phyloP scores from a whole-genome alignment of 1,140 invertebrate species.

The Procambarus clarkii region DNA sequence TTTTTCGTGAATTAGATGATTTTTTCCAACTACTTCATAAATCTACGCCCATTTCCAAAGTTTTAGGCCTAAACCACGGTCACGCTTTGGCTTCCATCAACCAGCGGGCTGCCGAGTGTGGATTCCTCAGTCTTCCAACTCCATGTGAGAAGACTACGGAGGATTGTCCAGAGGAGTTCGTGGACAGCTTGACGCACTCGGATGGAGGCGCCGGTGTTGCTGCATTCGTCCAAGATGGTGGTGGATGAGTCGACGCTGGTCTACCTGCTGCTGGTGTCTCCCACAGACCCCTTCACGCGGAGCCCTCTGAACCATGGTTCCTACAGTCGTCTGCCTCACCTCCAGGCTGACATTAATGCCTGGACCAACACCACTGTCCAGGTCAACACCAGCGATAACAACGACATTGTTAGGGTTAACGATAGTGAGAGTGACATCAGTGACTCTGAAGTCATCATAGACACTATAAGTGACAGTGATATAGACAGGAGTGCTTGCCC shows the following conservation, averaged over 20 bases:
- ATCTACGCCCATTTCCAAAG: not conserved
- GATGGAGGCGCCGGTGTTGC: constrained; percentile 22
- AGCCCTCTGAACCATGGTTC: not conserved
- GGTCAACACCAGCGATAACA: too few species aligned
- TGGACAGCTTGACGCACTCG: constrained; percentile 28
- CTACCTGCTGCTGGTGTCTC: constrained; percentile 7
- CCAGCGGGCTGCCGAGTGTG: too few species aligned
- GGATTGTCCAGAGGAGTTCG: not conserved
- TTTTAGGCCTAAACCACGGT: not conserved
- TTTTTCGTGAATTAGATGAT: not conserved
- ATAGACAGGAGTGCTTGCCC: too few species aligned
- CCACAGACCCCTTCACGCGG: constrained; percentile 17
- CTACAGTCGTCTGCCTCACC: not conserved
- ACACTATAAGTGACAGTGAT: too few species aligned
- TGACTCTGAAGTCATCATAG: too few species aligned
- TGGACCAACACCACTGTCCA: not conserved
- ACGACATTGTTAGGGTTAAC: too few species aligned
- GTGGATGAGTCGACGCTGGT: constrained; percentile 26
- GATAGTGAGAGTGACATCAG: too few species aligned
- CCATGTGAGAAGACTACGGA: not conserved
- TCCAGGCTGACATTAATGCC: not conserved
- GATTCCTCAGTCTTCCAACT: not conserved
- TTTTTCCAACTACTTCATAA: not conserved
- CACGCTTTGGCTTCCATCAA: not conserved
- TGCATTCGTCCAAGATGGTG: constrained; percentile 3